These are phyloP conservation scores for Lacanobia oleracea DNA, from an alignment of 2,888 invertebrate genomes.

Conservation along the genomic window DNA sequence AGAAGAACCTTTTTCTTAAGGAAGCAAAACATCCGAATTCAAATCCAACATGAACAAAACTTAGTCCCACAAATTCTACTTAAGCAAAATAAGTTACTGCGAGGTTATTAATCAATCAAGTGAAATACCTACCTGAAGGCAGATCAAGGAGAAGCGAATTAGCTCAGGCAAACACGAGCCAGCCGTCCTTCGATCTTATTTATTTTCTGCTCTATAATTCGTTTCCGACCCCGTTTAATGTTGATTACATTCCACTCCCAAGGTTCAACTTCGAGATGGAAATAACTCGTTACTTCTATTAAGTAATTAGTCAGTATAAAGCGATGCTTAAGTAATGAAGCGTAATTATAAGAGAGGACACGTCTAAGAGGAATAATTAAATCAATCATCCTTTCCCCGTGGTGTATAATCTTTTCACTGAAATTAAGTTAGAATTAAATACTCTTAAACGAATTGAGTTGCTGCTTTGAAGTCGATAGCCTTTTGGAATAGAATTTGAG, in stretches of 20 bases:
- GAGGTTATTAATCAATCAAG: slow-evolving; percentile 64
- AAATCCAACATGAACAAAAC: slow-evolving; percentile 19
- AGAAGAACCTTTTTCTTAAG: not conserved
- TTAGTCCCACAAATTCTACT: slow-evolving; percentile 37
- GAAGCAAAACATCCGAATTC: not conserved
- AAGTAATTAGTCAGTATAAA: slow-evolving; percentile 90
- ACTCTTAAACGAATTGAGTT: slow-evolving; percentile 79
- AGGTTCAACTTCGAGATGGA: slow-evolving; percentile 85
- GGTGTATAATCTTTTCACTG: slow-evolving; percentile 88
- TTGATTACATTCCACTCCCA: slow-evolving; percentile 85
- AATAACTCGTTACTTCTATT: slow-evolving; percentile 90
- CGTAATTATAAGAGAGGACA: slow-evolving; percentile 90
- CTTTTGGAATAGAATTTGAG: slow-evolving; percentile 78
- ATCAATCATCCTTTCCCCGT: slow-evolving; percentile 87
- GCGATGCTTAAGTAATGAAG: slow-evolving; percentile 90
- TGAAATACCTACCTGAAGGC: slow-evolving; percentile 59
- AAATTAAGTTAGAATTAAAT: slow-evolving; percentile 88
- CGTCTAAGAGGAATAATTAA: slow-evolving; percentile 89
- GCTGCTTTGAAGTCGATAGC: slow-evolving; percentile 81
- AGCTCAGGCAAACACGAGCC: slow-evolving; percentile 68
- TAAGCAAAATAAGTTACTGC: slow-evolving; percentile 39
- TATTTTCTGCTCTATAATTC: slow-evolving; percentile 83
- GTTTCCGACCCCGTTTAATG: slow-evolving; percentile 82
- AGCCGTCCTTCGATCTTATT: slow-evolving; percentile 77
- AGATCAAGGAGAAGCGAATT: slow-evolving; percentile 57